phyloP scores from a whole-genome alignment of 2,797 vertebrate species.

The Chromobotia macracanthus region DNA sequence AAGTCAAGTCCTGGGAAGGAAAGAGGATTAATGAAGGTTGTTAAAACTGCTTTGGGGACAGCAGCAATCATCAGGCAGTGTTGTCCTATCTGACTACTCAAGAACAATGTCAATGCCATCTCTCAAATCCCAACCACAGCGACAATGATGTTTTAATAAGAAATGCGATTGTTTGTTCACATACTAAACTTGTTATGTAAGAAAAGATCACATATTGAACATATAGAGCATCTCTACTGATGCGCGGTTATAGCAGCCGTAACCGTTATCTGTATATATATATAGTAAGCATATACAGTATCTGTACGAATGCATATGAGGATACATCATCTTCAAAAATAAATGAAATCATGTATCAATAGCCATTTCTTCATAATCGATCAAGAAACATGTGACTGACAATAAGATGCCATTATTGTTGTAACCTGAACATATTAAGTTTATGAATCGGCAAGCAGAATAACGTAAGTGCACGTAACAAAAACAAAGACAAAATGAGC shows the following conservation, averaged over 20 bases:
- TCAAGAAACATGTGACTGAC: neutral
- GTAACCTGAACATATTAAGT: neutral
- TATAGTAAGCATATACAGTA: no score
- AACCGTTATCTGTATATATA: neutral
- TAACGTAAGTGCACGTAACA: constrained; percentile 18
- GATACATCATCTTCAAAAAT: no score
- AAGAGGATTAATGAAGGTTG: constrained; percentile 78
- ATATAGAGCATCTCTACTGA: neutral
- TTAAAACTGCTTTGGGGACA: constrained; percentile 68
- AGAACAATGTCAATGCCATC: constrained; percentile 1
- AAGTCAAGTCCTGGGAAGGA: constrained; percentile 76
- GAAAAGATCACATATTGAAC: neutral
- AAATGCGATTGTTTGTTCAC: constrained; percentile 21
- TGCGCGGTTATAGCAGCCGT: neutral
- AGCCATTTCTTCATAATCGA: no score
- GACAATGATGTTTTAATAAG: neutral
- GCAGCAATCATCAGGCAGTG: constrained; percentile 64
- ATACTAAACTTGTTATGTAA: neutral
- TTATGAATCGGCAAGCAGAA: neutral
- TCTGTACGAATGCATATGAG: no score
- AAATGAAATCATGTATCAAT: no score
- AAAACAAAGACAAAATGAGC: constrained; percentile 57
- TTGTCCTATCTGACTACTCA: constrained; percentile 31
- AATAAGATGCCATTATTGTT: neutral
- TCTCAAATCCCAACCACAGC: constrained; percentile 10